These are phyloP conservation scores for Abrostola triplasia DNA, from an alignment of 2,888 invertebrate species.

Conservation along the genomic window DNA sequence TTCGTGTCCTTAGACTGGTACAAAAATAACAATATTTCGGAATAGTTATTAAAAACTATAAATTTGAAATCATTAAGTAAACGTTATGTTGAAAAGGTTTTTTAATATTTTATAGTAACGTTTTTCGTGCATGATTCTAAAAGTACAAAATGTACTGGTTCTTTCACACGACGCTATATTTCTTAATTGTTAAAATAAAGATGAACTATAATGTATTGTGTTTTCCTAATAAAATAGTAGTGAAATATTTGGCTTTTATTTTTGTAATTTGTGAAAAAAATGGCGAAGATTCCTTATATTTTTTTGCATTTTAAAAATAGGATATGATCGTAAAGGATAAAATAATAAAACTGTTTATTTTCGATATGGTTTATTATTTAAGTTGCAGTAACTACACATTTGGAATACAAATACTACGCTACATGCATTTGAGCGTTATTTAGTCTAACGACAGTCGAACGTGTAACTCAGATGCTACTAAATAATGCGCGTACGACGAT, in stretches of 20 bases:
- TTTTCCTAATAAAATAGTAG: conserved; percentile 86
- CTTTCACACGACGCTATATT: conserved; percentile 73
- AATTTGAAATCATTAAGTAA: conserved; percentile 59
- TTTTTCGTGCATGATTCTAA: conserved; percentile 75
- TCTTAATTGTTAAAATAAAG: conserved; percentile 82
- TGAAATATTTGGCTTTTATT: conserved; percentile 75
- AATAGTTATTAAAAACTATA: conserved; percentile 61
- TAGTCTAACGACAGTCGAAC: conserved; percentile 19
- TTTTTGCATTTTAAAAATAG: too few relatives aligned
- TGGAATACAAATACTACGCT: conserved; percentile 63
- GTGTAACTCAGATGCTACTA: background rate
- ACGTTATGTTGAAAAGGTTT: conserved; percentile 68
- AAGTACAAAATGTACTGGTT: conserved; percentile 81
- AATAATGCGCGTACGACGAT: conserved; percentile 16
- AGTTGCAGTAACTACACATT: conserved; percentile 60
- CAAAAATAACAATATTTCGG: conserved; percentile 61
- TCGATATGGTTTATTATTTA: conserved; percentile 68
- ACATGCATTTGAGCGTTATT: conserved; percentile 58
- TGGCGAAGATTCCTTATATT: background rate
- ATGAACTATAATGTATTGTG: conserved; percentile 84
- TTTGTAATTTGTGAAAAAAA: conserved; percentile 10
- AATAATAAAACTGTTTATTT: conserved; percentile 11
- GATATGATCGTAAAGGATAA: background rate
- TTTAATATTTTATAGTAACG: conserved; percentile 73
- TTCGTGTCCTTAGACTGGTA: conserved; percentile 65